Evolutionary conservation across 2,888 invertebrate genomes (phyloP), one percentile per base, ranked within the genome.

Genomic region (Chelonus formosanus): DNA sequence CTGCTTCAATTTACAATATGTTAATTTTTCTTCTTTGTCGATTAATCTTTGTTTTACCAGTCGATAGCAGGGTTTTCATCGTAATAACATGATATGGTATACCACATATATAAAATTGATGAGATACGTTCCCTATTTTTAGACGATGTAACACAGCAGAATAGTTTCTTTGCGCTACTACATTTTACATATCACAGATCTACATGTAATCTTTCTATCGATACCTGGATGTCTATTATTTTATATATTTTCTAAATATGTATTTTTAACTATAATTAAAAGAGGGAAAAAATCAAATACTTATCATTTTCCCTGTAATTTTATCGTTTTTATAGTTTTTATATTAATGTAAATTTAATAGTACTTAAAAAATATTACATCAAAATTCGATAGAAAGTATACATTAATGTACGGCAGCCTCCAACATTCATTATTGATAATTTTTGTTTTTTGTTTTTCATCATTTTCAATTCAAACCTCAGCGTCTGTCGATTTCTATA

Each of bases 171-270:
- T 69, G 81, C 81, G 81, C 77, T 20, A 81, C 81, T 79, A 84
- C 81, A 77, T 82, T 73, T 80, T 84, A 84, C 82, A 85, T 85
- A 85, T 85, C 85, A 85, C 85, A 85, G 85, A 85, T 82, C 83
- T 84, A 82, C 80, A 80, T 82, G 80, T 78, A 79, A 79, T 78
- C 77, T 80, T 79, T 70, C 78, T 78, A 80, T 80, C 79, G 76
- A 78, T 75, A 73, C 76, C 47, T 43, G 35, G 48, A 6, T 53
- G 43, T 50, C 34, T 20, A 61, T 50, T 53, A 20, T 20, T 20
- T 20, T 20, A 20, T 20, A 20, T 20, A 20, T 65, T 35, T n/a
- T 56, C 57, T 48, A 43, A 55, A 52, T 47, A 32, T 6, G n/a
- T 47, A 35, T 31, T 65, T 40, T 47, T 60, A 35, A 48, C 7